Base-by-base conservation (phyloP, 2,797 vertebrate species). In the Premnoplex brunnescens region DNA sequence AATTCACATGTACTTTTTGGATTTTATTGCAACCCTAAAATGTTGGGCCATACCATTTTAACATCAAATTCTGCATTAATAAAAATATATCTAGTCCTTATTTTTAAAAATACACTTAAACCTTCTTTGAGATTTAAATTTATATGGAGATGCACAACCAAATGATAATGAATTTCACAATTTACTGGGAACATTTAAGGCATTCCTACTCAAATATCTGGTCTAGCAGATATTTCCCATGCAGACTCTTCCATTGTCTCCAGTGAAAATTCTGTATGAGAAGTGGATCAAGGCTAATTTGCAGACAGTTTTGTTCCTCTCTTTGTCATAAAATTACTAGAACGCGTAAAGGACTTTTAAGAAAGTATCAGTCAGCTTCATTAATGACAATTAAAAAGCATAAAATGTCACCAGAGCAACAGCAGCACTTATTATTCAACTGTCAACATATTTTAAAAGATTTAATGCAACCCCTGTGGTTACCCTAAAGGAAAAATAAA, bases 391-490 rank as follows among this genome's bases (percentile, higher is more conserved):
- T 97, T 97, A 97, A 96, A 96, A 95, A 95, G 88, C 83, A 92
- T 81, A 77, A 94, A 97, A 94, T 93, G 91, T 96, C 96, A 96
- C 93, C 80, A 86, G 89, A 96, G 92, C 85, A 97, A 91, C 86
- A 93, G 94, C 93, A 96, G 90, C 58, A 60, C 85, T 95, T 96
- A 96, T 91, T 94, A 96, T 91, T 94, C 89, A 97, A 92, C 94
- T 95, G 94, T 97, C 95, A 97, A 96, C 93, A 85, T 97, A 95
- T 95, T 97, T 95, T 76, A 97, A 94, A 96, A 97, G 96, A 95
- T 96, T 97, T 95, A 97, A 85, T 96, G 92, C 83, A 97, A 96
- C 93, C 86, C 94, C 90, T 87, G 73, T 91, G 90, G 96, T 92
- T 91, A 82, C 91, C 95, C 93, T 96, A 64, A 60, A 96, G 91